A percentile compares a stretch with the other conserved stretches of the same genome.
Conservation (phyloP, 2,797 vertebrate species). For the Girardinus metallicus region DNA sequence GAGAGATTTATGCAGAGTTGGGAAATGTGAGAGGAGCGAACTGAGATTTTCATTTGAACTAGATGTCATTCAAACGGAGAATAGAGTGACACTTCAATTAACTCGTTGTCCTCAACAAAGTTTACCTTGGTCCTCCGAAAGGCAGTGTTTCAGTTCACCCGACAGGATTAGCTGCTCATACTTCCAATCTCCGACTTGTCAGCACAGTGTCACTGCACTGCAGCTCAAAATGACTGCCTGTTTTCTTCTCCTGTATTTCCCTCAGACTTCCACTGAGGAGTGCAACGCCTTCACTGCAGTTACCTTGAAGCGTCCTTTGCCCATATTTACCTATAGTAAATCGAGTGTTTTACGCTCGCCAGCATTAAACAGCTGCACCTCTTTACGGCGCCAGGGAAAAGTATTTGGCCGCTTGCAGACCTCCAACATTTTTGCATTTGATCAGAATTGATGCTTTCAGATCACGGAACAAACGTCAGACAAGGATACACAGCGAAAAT, state of each 20-base stretch:
- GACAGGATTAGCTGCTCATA: constrained; percentile 78
- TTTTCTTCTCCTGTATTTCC: constrained; percentile 48
- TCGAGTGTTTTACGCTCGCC: neutral
- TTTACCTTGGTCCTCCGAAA: constrained; percentile 75
- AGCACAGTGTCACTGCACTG: constrained; percentile 54
- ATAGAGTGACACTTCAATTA: constrained; percentile 81
- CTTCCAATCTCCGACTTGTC: constrained; percentile 78
- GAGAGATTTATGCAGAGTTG: constrained; percentile 74
- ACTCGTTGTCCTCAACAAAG: constrained; percentile 74
- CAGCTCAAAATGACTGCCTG: constrained; percentile 61
- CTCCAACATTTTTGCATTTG: neutral
- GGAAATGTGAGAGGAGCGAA: constrained; percentile 44
- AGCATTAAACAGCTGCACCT: neutral
- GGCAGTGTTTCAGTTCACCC: constrained; percentile 68
- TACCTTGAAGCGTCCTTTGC: neutral
- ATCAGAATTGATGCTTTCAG: neutral
- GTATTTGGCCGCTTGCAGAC: neutral
- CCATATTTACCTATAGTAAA: constrained; percentile 4
- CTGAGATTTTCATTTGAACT: constrained; percentile 71
- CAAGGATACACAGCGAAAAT: neutral
- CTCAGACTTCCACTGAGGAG: constrained; percentile 43
- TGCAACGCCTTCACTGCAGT: constrained; percentile 15
- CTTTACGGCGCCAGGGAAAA: neutral
- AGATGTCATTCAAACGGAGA: constrained; percentile 74
- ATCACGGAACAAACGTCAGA: neutral